Evolutionary conservation across 2,113 vertebrate genomes (phyloP), one percentile per base, ranked within the genome.

Genomic region (Rhodinocichla rosea): DNA sequence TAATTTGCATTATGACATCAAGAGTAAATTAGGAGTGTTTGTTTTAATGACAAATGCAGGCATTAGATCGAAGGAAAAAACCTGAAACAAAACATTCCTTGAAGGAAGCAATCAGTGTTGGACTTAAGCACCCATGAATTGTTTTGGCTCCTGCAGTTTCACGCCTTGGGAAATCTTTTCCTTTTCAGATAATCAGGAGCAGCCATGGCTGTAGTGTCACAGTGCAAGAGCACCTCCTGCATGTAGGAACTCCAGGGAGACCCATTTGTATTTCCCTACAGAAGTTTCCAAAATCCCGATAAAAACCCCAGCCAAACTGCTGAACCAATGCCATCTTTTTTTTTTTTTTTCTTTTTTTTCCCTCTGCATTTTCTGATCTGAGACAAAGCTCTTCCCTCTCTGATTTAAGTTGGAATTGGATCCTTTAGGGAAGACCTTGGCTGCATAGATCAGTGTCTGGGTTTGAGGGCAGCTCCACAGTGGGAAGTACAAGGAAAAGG

Each of bases 251-350:
- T 77, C 10, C 44, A 56, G 30, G 33, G 30, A 76, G 5, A 47
- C 4, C 24, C 30, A 5, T 70, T 23, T n/a, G 5, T 47, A 30
- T 65, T 81, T 56, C 47, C n/a, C 37, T 33, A 0, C 0, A 37
- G 50, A 35, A 35, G 6, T 49, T 88, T 55, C 62, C 22, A 74
- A 70, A 81, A 80, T 45, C 15, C 50, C 15, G 7, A 0, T 4
- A 2, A 50, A 55, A 74, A 26, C 65, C 45, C 50, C 33, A 49
- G 37, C 13, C 26, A 69, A 65, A 42, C 20, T 45, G 30, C 28
- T 45, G 39, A 68, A 77, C 15, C 0, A 4, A 23, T 16, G 15
- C 30, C 11, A 19, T 68, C 2, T 5, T 22, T 47, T 89, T 53
- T 35, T 27, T 7, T 21, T 71, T 12, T 0, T 39, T 8, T 12